Conservation (phyloP, 2,797 vertebrate species). For the Muscicapa striata region DNA sequence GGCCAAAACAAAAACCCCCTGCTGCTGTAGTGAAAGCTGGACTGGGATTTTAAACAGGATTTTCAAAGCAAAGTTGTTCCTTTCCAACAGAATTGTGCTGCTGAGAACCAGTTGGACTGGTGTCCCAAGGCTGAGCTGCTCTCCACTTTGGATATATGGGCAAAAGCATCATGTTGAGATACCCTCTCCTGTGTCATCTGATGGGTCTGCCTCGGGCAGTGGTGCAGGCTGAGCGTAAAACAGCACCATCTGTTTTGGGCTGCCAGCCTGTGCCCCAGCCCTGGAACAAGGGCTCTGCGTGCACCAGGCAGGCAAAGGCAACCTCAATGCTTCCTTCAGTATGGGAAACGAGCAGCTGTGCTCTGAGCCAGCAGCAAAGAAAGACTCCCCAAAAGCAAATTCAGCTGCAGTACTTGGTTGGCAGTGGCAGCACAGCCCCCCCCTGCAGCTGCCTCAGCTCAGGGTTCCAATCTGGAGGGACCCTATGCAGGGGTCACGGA, state of each 20-base stretch:
- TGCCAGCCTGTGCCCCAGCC: neutral
- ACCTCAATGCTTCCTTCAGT: neutral
- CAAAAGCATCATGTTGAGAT: neutral
- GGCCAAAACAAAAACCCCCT: slow-evolving; percentile 35
- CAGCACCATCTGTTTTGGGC: slow-evolving; percentile 36
- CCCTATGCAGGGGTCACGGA: fast-evolving
- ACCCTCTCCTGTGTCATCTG: neutral
- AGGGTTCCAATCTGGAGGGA: neutral
- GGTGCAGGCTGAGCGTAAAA: neutral
- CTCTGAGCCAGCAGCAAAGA: neutral
- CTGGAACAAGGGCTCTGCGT: neutral
- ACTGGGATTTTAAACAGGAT: slow-evolving; percentile 22
- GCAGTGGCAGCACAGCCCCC: neutral
- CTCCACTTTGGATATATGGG: neutral
- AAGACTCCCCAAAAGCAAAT: neutral
- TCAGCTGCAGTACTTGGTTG: neutral
- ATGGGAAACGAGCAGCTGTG: slow-evolving; percentile 7
- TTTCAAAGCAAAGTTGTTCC: neutral
- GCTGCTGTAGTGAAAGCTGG: slow-evolving; percentile 2
- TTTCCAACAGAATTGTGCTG: neutral
- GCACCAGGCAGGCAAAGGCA: neutral
- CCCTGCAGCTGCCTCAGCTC: neutral
- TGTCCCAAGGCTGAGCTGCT: neutral
- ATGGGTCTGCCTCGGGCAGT: neutral
- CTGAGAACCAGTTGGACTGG: neutral